These are phyloP conservation scores for Pipistrellus pygmaeus DNA, from an alignment of 2,797 vertebrate species.

Conservation along the genomic window DNA sequence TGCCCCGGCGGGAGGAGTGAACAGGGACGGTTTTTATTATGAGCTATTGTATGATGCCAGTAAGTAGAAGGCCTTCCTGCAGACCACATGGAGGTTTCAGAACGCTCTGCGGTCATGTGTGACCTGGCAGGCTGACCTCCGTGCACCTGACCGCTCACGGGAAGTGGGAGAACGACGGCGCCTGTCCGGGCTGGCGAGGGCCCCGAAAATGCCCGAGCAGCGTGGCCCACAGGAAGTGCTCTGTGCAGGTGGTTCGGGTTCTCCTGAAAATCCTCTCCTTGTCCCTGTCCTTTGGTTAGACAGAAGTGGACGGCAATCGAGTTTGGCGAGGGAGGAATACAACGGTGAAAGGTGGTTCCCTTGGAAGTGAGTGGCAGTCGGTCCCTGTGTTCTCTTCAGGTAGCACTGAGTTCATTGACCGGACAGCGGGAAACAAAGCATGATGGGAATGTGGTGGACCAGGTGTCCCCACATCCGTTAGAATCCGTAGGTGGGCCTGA, in stretches of 20 bases:
- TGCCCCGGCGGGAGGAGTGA: no score
- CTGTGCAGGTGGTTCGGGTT: not conserved
- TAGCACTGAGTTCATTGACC: not conserved
- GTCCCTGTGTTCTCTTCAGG: not conserved
- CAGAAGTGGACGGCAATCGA: not conserved
- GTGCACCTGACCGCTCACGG: not conserved
- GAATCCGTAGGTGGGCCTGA: not conserved
- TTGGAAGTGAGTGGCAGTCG: not conserved
- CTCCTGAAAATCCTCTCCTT: not conserved
- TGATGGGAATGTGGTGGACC: not conserved
- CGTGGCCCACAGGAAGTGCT: not conserved
- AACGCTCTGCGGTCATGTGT: not conserved
- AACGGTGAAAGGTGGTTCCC: not conserved
- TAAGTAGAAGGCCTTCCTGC: not conserved
- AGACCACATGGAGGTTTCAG: rapidly evolving
- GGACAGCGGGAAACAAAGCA: not conserved
- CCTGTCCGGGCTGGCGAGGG: not conserved
- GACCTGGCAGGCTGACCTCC: not conserved
- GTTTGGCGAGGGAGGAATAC: not conserved
- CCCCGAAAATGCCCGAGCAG: rapidly evolving
- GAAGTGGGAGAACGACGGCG: not conserved
- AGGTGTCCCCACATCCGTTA: not conserved
- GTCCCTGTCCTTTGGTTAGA: not conserved
- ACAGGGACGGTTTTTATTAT: not conserved
- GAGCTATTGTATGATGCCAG: not conserved